These are phyloP conservation scores for Morpho helenor DNA, from an alignment of 2,888 invertebrate species.

Conservation along the genomic window DNA sequence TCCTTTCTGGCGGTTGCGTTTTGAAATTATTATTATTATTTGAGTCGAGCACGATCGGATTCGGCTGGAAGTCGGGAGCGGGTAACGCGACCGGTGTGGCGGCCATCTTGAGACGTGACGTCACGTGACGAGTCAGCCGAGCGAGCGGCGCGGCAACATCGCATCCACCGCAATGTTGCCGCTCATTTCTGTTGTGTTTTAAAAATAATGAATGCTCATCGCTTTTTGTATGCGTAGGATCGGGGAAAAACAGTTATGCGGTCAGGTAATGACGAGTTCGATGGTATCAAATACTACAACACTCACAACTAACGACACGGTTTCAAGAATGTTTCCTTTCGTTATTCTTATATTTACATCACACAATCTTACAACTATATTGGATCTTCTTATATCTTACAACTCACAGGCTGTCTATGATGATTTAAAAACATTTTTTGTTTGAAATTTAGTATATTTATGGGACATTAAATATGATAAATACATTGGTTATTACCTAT, in stretches of 20 bases:
- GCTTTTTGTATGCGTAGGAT: constrained; percentile 67
- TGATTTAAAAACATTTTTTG: too few relatives aligned
- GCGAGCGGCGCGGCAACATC: constrained; percentile 69
- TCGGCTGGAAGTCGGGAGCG: constrained; percentile 65
- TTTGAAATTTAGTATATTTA: too few relatives aligned
- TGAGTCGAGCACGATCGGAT: constrained; percentile 53
- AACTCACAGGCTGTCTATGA: too few relatives aligned
- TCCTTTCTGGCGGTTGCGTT: constrained; percentile 72
- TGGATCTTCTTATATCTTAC: too few relatives aligned
- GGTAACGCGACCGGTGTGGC: constrained; percentile 67
- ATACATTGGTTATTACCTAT: too few relatives aligned
- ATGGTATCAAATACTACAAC: constrained; percentile 21
- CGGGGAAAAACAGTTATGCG: constrained; percentile 71
- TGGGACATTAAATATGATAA: too few relatives aligned
- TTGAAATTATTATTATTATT: constrained; percentile 60
- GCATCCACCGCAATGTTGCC: constrained; percentile 60
- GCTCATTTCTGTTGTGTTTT: constrained; percentile 61
- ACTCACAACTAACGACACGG: constrained; percentile 9
- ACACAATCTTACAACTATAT: too few relatives aligned
- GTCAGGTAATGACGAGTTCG: constrained; percentile 56
- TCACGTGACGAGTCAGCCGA: constrained; percentile 77
- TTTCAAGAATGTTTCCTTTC: not conserved
- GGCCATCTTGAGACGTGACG: constrained; percentile 80
- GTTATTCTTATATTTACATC: not conserved
- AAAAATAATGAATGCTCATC: constrained; percentile 64